Evolutionary conservation across 2,888 invertebrate species (phyloP).

Genomic region (Drosophila acutilabella): DNA sequence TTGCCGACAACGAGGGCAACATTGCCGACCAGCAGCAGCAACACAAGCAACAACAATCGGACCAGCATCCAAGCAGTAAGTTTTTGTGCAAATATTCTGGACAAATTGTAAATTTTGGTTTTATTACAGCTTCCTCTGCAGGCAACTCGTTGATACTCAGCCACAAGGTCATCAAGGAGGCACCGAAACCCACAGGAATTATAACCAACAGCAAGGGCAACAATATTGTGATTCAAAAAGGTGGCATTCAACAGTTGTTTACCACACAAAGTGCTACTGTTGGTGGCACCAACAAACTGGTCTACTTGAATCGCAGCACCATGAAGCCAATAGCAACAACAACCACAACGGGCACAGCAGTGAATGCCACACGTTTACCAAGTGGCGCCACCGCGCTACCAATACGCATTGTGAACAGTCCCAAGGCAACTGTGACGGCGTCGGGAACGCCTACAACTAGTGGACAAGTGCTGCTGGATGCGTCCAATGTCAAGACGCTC

Average conservation of each 20-base stretch:
- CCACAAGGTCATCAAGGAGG: constrained; percentile 82
- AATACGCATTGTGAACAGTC: constrained; percentile 55
- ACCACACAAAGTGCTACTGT: constrained; percentile 42
- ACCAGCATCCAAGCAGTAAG: constrained; percentile 55
- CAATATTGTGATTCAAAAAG: constrained; percentile 79
- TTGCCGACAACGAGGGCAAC: constrained; percentile 87
- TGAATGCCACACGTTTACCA: constrained; percentile 63
- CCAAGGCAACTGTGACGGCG: constrained; percentile 39
- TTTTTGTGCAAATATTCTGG: neutral
- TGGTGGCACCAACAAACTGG: constrained; percentile 79
- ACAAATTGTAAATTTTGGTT: no score
- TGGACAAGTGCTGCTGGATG: constrained; percentile 51
- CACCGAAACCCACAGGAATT: constrained; percentile 37
- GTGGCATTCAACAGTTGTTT: constrained; percentile 62
- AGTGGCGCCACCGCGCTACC: constrained; percentile 65
- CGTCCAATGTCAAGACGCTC: constrained; percentile 47
- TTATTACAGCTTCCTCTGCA: constrained; percentile 31
- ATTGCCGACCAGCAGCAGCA: constrained; percentile 62
- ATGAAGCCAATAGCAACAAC: constrained; percentile 83
- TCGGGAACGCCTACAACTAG: constrained; percentile 24
- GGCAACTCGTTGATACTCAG: constrained; percentile 76
- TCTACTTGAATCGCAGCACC: constrained; percentile 83
- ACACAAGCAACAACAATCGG: constrained; percentile 25
- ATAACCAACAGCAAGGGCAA: constrained; percentile 53
- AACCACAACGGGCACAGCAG: constrained; percentile 65